Conservation (phyloP, 2,888 invertebrate species). For the Imbricaverruca yamaguchii region DNA sequence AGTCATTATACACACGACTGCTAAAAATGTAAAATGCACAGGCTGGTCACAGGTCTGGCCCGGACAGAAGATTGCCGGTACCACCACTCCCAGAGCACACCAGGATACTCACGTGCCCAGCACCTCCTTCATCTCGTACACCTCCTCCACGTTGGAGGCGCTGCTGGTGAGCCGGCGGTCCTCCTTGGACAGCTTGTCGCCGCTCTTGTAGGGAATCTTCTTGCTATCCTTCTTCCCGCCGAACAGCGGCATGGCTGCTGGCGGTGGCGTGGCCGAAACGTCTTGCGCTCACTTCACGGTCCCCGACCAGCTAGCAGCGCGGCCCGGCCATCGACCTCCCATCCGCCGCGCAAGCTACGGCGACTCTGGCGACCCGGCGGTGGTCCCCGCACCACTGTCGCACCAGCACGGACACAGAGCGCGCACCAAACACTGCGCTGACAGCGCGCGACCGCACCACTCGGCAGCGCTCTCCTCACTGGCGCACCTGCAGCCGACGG, state of each 20-base stretch:
- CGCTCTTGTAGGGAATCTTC: conserved; percentile 12
- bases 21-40: no score
- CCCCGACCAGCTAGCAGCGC: no score
- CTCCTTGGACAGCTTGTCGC: conserved; percentile 5
- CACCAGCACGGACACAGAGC: no score
- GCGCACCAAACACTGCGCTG: no score
- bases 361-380: no score
- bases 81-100: no score
- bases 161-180: conserved; percentile 2
- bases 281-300: no score
- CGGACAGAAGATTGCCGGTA: no score
- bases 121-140: conserved; percentile 11
- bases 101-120: conserved; percentile 1
- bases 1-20: no score
- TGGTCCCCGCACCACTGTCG: no score
- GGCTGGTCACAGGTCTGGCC: no score
- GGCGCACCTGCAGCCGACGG: background rate
- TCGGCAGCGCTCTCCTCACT: background rate
- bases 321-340: background rate
- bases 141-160: conserved; percentile 17
- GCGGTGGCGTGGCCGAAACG: no score
- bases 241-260: conserved; percentile 6
- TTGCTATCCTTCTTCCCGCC: background rate
- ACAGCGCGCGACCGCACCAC: background rate
- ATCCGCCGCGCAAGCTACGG: background rate